Conservation (phyloP, 1,140 invertebrate species). For the Hyles euphorbiae region DNA sequence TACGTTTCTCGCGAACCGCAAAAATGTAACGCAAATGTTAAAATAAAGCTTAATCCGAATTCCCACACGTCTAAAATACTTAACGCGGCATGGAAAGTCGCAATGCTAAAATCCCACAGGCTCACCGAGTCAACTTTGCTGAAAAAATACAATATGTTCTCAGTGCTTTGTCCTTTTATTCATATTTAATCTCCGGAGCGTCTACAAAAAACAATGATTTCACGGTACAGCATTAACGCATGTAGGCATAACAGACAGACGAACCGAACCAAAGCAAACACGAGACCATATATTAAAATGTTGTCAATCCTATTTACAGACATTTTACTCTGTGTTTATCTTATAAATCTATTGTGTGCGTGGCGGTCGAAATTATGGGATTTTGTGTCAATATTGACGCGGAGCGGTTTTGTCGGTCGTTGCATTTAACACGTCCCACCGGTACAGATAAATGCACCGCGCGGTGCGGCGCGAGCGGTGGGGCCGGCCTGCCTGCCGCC, state of each 20-base stretch:
- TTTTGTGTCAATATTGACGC: constrained; percentile 69
- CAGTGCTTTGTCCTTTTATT: constrained; percentile 63
- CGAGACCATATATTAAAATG: constrained; percentile 70
- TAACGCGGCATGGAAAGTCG: constrained; percentile 28
- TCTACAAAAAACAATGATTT: constrained; percentile 72
- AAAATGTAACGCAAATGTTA: constrained; percentile 7
- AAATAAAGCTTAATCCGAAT: constrained; percentile 28
- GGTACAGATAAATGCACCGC: constrained; percentile 13
- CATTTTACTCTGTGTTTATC: constrained; percentile 72
- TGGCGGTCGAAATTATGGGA: constrained; percentile 70
- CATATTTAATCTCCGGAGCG: constrained; percentile 64
- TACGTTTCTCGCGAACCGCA: no score
- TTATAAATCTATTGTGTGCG: constrained; percentile 74
- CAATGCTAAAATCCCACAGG: constrained; percentile 50
- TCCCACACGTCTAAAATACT: constrained; percentile 32
- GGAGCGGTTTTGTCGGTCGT: constrained; percentile 49
- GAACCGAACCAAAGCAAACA: constrained; percentile 60
- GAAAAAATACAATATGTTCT: constrained; percentile 51
- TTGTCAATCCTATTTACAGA: constrained; percentile 72
- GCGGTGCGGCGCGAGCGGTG: no score
- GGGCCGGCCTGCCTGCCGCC: background rate
- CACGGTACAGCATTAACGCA: constrained; percentile 70
- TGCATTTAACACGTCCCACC: constrained; percentile 69
- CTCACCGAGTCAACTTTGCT: constrained; percentile 51
- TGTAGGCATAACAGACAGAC: constrained; percentile 66